These are phyloP conservation scores for Phaedon cochleariae DNA, from an alignment of 2,888 invertebrate species.

Conservation along the genomic window DNA sequence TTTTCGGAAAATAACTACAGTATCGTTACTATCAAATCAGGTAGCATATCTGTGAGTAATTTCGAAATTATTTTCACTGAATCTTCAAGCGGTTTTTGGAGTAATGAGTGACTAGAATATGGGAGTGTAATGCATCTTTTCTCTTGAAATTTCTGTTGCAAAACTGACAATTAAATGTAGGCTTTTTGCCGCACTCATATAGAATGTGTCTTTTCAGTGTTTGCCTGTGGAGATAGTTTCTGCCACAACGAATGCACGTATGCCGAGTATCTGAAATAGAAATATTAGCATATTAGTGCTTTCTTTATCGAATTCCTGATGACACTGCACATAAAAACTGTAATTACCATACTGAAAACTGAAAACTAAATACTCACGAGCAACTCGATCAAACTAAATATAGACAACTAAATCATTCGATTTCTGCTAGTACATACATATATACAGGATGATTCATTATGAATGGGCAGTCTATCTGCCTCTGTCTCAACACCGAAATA, in stretches of 20 bases:
- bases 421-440: too few relatives aligned
- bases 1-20: too few relatives aligned
- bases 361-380: neutral
- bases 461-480: too few relatives aligned
- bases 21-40: too few relatives aligned
- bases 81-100: conserved; percentile 30
- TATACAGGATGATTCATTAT: too few relatives aligned
- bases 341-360: conserved; percentile 3
- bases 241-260: conserved; percentile 62
- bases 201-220: conserved; percentile 42
- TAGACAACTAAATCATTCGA: too few relatives aligned
- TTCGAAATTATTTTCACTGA: neutral
- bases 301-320: too few relatives aligned
- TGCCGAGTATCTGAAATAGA: conserved; percentile 32
- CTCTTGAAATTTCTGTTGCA: conserved; percentile 41
- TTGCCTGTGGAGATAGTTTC: conserved; percentile 55
- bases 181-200: conserved; percentile 46
- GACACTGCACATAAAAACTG: neutral
- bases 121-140: conserved; percentile 37
- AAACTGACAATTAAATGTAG: conserved; percentile 47
- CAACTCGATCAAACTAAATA: neutral
- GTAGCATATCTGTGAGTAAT: too few relatives aligned
- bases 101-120: conserved; percentile 37
- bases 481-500: too few relatives aligned
- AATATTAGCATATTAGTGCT: conserved; percentile 2